Evolutionary conservation across 2,113 vertebrate genomes (phyloP).

Genomic region (Silurus meridionalis): DNA sequence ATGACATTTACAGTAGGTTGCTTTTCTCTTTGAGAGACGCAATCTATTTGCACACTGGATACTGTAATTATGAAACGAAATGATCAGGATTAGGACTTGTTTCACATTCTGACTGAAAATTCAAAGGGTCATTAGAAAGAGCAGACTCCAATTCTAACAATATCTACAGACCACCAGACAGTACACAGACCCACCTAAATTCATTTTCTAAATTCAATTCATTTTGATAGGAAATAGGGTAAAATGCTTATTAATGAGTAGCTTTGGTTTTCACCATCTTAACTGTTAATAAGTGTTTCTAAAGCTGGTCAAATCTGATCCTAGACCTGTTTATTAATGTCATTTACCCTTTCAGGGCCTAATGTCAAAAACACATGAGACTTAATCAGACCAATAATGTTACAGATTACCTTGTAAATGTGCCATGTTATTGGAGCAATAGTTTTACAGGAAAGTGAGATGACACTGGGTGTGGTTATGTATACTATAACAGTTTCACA

Average conservation of each 20-base stretch:
- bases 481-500: neutral
- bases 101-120: neutral
- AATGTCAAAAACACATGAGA: neutral
- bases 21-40: neutral
- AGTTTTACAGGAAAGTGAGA: neutral
- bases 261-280: neutral
- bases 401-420: neutral
- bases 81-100: neutral
- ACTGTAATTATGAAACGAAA: neutral
- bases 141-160: neutral
- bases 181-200: no score
- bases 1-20: neutral
- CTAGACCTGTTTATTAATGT: neutral
- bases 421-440: no score
- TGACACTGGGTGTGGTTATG: neutral
- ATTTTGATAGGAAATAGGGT: neutral
- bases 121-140: neutral
- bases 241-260: neutral
- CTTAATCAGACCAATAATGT: neutral
- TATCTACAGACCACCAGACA: neutral
- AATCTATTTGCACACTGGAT: no score
- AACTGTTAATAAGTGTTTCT: neutral
- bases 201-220: no score
- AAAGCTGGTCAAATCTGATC: conserved; percentile 37
- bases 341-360: neutral